Evolutionary conservation across 2,113 vertebrate species (phyloP), one percentile per base, ranked within the genome.

Genomic region (Peromyscus polionotus): DNA sequence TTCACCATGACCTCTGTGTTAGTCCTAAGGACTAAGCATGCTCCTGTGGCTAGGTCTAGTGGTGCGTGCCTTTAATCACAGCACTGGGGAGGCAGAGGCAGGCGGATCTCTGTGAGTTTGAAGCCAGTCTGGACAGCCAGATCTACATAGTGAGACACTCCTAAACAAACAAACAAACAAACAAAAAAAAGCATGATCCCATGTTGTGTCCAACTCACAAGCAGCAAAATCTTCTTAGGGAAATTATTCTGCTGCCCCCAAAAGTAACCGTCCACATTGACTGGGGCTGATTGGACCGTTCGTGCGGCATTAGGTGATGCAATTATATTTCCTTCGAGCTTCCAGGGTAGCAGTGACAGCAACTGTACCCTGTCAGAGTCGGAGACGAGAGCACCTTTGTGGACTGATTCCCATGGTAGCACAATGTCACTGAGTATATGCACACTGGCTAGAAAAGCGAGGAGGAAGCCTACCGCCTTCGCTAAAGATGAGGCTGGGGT

Each of bases 1-100:
- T 28, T 51, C 20, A 0, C 39, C 3, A 3, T 11, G 13, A 24
- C 51, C 72, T 93, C 17, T 39, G 12, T 88, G 54, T 88, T 31
- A 84, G 36, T 54, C 0, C 1, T 14, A 20, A 94, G 73, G 24
- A 84, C 24, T 17, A 42, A 59, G 28, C 0, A 0, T 57, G 6
- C 13, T 48, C 16, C 28, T 93, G 26, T 13, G 26, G 22, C 13
- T 12, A 17, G n/a, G 22, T 61, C 28, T 39, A 7, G 36, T 42
- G n/a, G 24, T 4, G 13, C 12, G 42, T 0, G 4, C 57, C 22
- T 63, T 63, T 84, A 84, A 63, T 63, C 57, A 59, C 24, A 84
- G 57, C 13, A 39, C n/a, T 17, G 2, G 57, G 33, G n/a, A 84
- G 81, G 57, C 57, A 63, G 57, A 61, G n/a, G n/a, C 24, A 84